Evolutionary conservation across 2,113 vertebrate genomes (phyloP).

Genomic region (Sylvietta virens): DNA sequence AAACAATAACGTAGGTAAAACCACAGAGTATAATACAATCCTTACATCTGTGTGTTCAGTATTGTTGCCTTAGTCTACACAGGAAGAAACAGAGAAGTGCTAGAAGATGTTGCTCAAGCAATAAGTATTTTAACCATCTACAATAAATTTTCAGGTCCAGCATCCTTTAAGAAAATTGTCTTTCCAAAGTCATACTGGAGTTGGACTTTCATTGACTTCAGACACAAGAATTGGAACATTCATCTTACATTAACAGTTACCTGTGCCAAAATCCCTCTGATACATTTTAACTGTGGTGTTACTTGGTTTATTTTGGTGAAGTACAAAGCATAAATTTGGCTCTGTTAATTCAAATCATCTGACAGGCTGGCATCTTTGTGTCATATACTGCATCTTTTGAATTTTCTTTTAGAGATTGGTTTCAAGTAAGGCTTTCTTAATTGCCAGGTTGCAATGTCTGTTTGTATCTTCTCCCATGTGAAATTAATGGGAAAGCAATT

Average conservation of each 20-base stretch:
- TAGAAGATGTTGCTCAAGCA: neutral
- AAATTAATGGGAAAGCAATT: slow-evolving; percentile 21
- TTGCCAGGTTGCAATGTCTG: neutral
- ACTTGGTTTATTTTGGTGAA: neutral
- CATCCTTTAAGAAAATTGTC: neutral
- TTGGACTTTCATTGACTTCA: neutral
- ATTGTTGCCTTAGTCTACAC: neutral
- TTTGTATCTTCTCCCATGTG: neutral
- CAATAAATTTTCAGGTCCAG: neutral
- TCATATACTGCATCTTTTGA: neutral
- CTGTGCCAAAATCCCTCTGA: neutral
- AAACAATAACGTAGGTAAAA: neutral
- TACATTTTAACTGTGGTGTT: neutral
- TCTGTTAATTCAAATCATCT: neutral
- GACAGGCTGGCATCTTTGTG: neutral
- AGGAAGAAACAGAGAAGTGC: neutral
- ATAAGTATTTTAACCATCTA: neutral
- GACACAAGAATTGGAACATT: neutral
- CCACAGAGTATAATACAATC: neutral
- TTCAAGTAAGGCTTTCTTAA: neutral
- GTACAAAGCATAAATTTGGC: neutral
- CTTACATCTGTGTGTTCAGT: neutral
- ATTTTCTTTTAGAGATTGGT: neutral
- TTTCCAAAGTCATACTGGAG: neutral
- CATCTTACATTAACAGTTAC: neutral